These are phyloP conservation scores for Lepisosteus oculatus DNA, from an alignment of 2,113 vertebrate genomes.

Conservation along the genomic window DNA sequence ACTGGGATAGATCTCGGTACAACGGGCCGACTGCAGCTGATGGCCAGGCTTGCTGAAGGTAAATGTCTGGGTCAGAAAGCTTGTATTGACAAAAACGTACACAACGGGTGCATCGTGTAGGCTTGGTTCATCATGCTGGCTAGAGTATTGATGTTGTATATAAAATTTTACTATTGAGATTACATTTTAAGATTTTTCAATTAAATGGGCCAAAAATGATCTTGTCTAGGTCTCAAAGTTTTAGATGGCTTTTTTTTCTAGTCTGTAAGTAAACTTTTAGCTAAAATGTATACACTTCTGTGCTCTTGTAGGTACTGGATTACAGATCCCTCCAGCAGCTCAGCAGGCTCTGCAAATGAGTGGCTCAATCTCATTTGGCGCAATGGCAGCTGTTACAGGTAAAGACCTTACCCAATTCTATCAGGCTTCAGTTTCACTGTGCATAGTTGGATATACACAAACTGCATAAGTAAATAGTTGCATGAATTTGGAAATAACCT, in stretches of 20 bases:
- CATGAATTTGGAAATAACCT: too few relatives aligned
- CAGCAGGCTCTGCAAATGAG: constrained; percentile 97
- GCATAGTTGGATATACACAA: neutral
- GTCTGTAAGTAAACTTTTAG: neutral
- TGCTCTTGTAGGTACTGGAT: constrained; percentile 75
- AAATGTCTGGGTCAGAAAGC: neutral
- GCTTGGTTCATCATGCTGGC: neutral
- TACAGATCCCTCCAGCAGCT: constrained; percentile 94
- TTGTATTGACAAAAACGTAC: neutral
- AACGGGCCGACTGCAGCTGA: constrained; percentile 89
- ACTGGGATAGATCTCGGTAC: constrained; percentile 91
- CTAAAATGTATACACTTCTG: neutral
- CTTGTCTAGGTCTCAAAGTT: neutral
- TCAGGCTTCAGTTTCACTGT: neutral
- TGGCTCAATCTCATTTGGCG: constrained; percentile 89
- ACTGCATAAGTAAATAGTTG: too few relatives aligned
- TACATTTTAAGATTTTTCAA: too few relatives aligned
- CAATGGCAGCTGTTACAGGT: constrained; percentile 87
- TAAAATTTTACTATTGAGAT: too few relatives aligned
- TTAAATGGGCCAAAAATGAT: too few relatives aligned
- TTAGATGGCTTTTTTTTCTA: neutral
- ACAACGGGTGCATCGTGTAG: too few relatives aligned
- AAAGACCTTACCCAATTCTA: constrained; percentile 28
- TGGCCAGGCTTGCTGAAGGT: constrained; percentile 95
- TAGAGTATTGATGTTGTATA: neutral